Evolutionary conservation across 1,140 invertebrate species (phyloP), one percentile per base, ranked within the genome.

Genomic region (Bicyclus anynana): DNA sequence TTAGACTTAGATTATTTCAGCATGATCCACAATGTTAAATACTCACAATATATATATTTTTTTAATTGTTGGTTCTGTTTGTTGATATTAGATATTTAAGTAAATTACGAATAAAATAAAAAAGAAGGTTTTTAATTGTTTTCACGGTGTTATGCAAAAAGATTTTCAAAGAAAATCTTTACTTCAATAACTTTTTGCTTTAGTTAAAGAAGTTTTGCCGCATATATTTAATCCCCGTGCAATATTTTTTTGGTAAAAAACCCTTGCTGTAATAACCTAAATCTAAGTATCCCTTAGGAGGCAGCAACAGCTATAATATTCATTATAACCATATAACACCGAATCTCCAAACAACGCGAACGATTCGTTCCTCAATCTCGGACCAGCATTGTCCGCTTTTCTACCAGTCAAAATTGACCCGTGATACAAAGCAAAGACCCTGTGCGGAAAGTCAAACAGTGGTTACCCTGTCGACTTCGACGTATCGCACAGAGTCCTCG

Each of bases 401-500:
- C 13, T 38, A 38, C 13, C 37, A 4, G 14, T 38, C 37, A 17
- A 38, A 16, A 0, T 7, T 14, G 37, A 4, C 10, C 12, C 12
- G 1, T 14, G 5, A 17, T 1, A 5, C 4, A 38, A 14, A 16
- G 16, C 16, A 38, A 13, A 38, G 82, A 88, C 82, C 76, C 83
- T 74, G 72, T 51, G 79, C 75, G 59, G 56, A 71, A 71, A 73
- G 67, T 42, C 94, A 96, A 91, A 96, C 95, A 51, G 95, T 96
- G 67, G 95, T 96, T 66, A 96, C 95, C 60, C 95, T 91, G 87
- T 96, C 95, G 62, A 96, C 93, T 90, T 96, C 95, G 75, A 96
- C 94, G 89, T 96, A 96, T 85, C 95, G 94, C 89, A 95, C 95
- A 93, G 95, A 95, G 94, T 94, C 94, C 91, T 96, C 94, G 93